phyloP scores from a whole-genome alignment of 2,113 vertebrate genomes.

The Callionymus lyra region DNA sequence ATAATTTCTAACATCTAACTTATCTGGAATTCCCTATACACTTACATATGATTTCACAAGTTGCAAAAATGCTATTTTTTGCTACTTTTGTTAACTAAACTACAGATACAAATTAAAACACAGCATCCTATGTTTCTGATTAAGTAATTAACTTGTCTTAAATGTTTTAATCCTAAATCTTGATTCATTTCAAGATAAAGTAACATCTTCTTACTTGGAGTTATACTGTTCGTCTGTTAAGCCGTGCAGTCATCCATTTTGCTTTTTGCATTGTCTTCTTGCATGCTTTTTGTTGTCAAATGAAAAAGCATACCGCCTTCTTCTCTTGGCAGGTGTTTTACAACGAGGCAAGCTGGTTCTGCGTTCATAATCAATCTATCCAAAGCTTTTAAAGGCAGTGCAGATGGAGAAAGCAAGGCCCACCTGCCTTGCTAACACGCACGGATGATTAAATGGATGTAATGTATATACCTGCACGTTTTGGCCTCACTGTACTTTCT shows the following conservation, averaged over 20 bases:
- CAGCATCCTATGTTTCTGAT: too few relatives aligned
- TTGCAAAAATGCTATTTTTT: too few relatives aligned
- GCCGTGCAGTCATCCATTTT: conserved; percentile 35
- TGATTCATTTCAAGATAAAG: neutral
- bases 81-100: too few relatives aligned
- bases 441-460: conserved; percentile 67
- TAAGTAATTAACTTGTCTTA: too few relatives aligned
- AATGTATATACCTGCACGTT: conserved; percentile 62
- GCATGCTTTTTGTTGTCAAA: conserved; percentile 25
- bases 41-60: too few relatives aligned
- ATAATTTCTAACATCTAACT: too few relatives aligned
- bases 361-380: conserved; percentile 54
- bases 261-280: conserved; percentile 17
- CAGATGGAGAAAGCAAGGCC: conserved; percentile 33
- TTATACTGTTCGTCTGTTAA: conserved; percentile 28
- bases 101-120: too few relatives aligned
- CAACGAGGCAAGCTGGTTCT: conserved; percentile 27
- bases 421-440: conserved; percentile 36
- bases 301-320: conserved; percentile 35
- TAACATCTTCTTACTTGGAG: conserved; percentile 18
- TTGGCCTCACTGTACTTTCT: conserved; percentile 61
- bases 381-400: conserved; percentile 46
- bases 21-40: too few relatives aligned
- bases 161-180: too few relatives aligned
- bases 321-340: conserved; percentile 53